Base-by-base conservation (phyloP, 1,140 invertebrate genomes). In the Matsumurasca onukii region DNA sequence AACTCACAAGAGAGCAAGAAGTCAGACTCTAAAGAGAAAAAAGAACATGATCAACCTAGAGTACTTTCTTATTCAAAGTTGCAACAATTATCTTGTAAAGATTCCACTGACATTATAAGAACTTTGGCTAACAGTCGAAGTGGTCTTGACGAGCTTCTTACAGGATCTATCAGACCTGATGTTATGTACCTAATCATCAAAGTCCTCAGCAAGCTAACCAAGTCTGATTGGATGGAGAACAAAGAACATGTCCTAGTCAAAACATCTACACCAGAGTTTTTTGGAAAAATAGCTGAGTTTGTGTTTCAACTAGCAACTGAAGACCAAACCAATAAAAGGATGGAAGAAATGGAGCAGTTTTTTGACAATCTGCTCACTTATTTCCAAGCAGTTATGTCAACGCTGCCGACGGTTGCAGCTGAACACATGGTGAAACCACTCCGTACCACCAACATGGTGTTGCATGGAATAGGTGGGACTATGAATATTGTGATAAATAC, bases 171-270 rank as follows among this genome's bases (percentile, higher is more conserved):
- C 24, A 59, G 25, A 59, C 55, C 55, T 27, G 55, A 59, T 29
- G 15, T 59, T 9, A 59, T 59, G 55, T 59, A 59, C 25, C 55
- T 59, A 12, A 27, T 59, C 5, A 29, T 59, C 24, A 59, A 59
- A n/a, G 30, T 59, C 30, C n/a, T 59, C 9, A 59, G 25, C 12
- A 59, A 59, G 30, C 25, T 59, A 27, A 59, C 55, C 5, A 24
- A 25, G n/a, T 59, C 55, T 27, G 55, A 59, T n/a, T 59, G 55
- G 55, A 27, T 27, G n/a, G 55, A 59, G 30, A 59, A 59, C 25
- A 59, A 59, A 24, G 22, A 59, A 27, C 55, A 59, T 59, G 55
- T 59, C 9, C 30, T 59, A 59, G 30, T 59, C 9, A 59, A 27
- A 59, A 27, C 24, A 27, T 27, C 15, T 59, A 2, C 55, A 5